Conservation (phyloP, 2,113 vertebrate species). For the Marcusenius ussheri region DNA sequence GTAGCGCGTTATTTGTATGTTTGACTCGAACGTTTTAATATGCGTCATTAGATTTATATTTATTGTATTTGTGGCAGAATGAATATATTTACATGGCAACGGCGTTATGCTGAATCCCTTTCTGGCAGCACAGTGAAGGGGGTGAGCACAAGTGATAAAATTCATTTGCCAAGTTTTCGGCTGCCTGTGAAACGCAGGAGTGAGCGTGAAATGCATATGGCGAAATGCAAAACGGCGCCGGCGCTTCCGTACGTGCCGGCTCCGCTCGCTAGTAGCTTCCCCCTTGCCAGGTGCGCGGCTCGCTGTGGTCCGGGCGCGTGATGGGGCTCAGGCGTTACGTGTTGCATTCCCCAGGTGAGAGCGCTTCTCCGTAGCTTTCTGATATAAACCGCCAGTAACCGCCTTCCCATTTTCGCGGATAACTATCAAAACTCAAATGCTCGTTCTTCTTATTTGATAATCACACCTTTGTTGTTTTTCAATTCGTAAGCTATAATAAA, state of each 20-base stretch:
- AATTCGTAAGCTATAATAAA: not conserved
- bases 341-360: not conserved
- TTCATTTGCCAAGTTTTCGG: not conserved
- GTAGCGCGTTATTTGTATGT: not conserved
- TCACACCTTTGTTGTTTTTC: not conserved
- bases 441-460: not conserved
- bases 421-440: not conserved
- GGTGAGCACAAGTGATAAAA: not conserved
- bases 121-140: not conserved
- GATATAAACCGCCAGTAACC: not conserved
- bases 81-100: not conserved
- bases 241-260: not conserved
- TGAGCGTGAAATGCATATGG: not conserved
- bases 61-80: not conserved
- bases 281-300: not conserved
- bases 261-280: not conserved
- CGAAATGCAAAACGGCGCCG: not conserved
- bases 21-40: not conserved
- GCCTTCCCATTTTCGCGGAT: not conserved
- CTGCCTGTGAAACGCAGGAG: not conserved
- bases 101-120: not conserved
- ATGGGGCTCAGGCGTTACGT: not conserved
- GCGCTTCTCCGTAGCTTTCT: not conserved
- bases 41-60: slow-evolving; percentile 21
- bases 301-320: not conserved